These are phyloP conservation scores for Trachelus troglodyta DNA, from an alignment of 2,888 invertebrate genomes.

Conservation along the genomic window DNA sequence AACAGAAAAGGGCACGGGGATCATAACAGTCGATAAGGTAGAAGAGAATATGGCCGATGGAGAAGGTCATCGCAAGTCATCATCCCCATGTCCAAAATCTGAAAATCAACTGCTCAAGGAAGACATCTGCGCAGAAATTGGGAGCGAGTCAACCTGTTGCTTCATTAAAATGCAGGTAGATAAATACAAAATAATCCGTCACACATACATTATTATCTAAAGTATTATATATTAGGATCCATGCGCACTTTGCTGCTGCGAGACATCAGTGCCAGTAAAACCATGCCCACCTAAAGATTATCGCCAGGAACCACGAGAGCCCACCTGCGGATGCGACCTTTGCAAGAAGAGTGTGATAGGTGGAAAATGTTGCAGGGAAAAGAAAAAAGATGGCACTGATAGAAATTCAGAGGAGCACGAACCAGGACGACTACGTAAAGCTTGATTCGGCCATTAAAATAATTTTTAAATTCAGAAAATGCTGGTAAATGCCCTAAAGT, in stretches of 20 bases:
- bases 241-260: slow-evolving; percentile 38
- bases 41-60: not conserved
- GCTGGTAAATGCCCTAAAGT: too few relatives aligned
- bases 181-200: not conserved
- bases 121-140: slow-evolving; percentile 21
- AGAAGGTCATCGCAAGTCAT: not conserved
- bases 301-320: slow-evolving; percentile 21
- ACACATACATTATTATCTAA: slow-evolving; percentile 1
- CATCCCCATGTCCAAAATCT: not conserved
- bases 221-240: slow-evolving; percentile 34
- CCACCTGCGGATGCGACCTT: slow-evolving; percentile 36
- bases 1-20: not conserved
- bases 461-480: not conserved
- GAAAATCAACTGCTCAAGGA: slow-evolving; percentile 10
- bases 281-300: slow-evolving; percentile 34
- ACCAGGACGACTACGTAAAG: not conserved
- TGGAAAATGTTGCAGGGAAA: slow-evolving; percentile 30
- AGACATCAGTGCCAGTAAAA: slow-evolving; percentile 10
- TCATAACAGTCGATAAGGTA: not conserved
- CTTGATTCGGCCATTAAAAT: not conserved
- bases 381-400: not conserved
- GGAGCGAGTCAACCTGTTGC: slow-evolving; percentile 21
- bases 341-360: slow-evolving; percentile 27
- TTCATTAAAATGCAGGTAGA: slow-evolving; percentile 44
- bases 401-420: not conserved